Base-by-base conservation (phyloP, 2,888 invertebrate genomes). In the Neelides folsomi region DNA sequence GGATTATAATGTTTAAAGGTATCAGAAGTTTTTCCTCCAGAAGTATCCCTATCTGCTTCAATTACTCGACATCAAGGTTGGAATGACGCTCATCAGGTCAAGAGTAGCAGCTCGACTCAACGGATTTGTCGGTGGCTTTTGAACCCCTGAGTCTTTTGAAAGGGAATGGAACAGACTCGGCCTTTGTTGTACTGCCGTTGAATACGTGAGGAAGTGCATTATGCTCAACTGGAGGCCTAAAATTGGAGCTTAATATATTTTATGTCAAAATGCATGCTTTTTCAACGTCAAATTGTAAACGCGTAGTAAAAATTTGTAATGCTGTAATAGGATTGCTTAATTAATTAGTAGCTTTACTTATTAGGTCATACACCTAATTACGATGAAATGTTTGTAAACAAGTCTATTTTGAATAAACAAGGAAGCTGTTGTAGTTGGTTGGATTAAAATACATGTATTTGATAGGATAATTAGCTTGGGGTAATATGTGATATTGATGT, bases 1-100 rank as follows among this genome's bases (percentile, higher is more conserved):
- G n/a, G n/a, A n/a, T n/a, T n/a, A n/a, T n/a, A n/a, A n/a, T n/a
- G n/a, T 49, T 54, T 57, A 50, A 74, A 93, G 92, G 67, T 95
- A 95, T 70, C 95, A 95, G 70, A 95, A 95, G 71, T 94, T 93
- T 70, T 79, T 90, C 65, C 75, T 95, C 50, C 89, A 93, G 72
- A 81, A 83, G 36, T 86, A 90, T 71, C 78, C 81, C 47, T 82
- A 81, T 70, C 40, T 63, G 12, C 48, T 63, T 13, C 52, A 56
- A 38, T 53, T 51, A 45, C 74, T 93, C 15, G 77, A 83, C 62
- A 78, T 81, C 59, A 79, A 79, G 51, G 55, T 60, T 9, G 63
- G 63, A 2, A 65, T 88, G 36, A 75, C 82, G 53, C 70, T 93
- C 10, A 83, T 84, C 65, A 78, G 75, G 7, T 92, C 90, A 0